Evolutionary conservation across 1,140 invertebrate genomes (phyloP).

Genomic region (Oryctes rhinoceros): DNA sequence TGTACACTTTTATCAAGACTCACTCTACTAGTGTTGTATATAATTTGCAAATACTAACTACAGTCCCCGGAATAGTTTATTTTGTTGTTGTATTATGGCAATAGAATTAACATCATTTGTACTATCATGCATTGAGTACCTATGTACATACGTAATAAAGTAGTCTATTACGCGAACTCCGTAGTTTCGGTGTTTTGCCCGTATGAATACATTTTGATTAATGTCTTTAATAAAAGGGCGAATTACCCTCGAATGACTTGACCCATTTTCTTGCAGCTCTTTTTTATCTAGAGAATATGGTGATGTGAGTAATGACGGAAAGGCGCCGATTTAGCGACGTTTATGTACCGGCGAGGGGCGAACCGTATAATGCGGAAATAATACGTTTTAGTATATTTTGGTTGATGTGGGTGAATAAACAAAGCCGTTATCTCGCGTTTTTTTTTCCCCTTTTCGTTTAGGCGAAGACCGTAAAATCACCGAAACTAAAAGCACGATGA

Average conservation of each 20-base stretch:
- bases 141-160: not conserved
- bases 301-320: constrained; percentile 26
- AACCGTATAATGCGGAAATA: constrained; percentile 27
- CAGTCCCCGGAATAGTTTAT: not conserved
- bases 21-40: not conserved
- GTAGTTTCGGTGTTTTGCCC: not conserved
- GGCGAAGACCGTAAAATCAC: not conserved
- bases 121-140: not conserved
- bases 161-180: not conserved
- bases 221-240: constrained; percentile 20
- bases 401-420: constrained; percentile 27
- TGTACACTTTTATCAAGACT: not conserved
- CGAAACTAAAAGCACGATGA: not conserved
- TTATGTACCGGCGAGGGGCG: constrained; percentile 19
- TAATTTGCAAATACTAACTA: not conserved
- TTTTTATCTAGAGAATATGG: constrained; percentile 28
- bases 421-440: constrained; percentile 26
- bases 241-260: constrained; percentile 9
- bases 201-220: constrained; percentile 35
- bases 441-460: constrained; percentile 1
- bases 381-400: constrained; percentile 34
- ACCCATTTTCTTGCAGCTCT: constrained; percentile 8
- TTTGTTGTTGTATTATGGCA: not conserved
- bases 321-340: constrained; percentile 30
- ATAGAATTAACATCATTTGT: not conserved